phyloP scores from a whole-genome alignment of 2,888 invertebrate genomes.

The Parnassius smintheus region DNA sequence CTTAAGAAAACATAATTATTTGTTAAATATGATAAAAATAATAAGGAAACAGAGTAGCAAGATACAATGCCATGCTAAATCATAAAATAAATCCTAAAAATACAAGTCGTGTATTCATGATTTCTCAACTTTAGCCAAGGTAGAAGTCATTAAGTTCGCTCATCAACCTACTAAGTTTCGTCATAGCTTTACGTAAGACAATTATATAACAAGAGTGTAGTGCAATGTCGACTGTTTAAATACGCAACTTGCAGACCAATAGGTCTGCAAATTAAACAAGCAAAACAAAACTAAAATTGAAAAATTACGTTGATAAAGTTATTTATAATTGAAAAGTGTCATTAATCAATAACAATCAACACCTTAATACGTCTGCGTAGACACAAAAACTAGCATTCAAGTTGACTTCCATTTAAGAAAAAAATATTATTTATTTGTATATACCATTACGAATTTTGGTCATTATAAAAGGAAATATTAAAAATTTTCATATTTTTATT shows the following conservation, averaged over 20 bases:
- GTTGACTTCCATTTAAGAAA: too few species aligned
- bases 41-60: constrained; percentile 15
- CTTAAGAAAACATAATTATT: neutral
- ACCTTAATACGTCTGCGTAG: too few species aligned
- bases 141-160: constrained; percentile 59
- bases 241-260: constrained; percentile 11
- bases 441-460: too few species aligned
- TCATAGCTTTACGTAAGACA: constrained; percentile 64
- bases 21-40: constrained; percentile 8
- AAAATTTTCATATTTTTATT: too few species aligned
- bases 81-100: constrained; percentile 23
- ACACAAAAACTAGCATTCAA: too few species aligned
- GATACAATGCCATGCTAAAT: constrained; percentile 11
- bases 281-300: too few species aligned
- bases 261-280: neutral
- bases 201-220: constrained; percentile 55
- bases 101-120: constrained; percentile 23
- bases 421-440: too few species aligned
- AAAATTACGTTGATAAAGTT: too few species aligned
- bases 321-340: too few species aligned
- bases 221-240: constrained; percentile 33
- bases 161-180: constrained; percentile 57
- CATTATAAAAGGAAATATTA: too few species aligned
- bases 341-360: too few species aligned
- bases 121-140: constrained; percentile 38